Evolutionary conservation across 1,140 invertebrate genomes (phyloP), one percentile per base, ranked within the genome.

Genomic region (Lepidurus arcticus): DNA sequence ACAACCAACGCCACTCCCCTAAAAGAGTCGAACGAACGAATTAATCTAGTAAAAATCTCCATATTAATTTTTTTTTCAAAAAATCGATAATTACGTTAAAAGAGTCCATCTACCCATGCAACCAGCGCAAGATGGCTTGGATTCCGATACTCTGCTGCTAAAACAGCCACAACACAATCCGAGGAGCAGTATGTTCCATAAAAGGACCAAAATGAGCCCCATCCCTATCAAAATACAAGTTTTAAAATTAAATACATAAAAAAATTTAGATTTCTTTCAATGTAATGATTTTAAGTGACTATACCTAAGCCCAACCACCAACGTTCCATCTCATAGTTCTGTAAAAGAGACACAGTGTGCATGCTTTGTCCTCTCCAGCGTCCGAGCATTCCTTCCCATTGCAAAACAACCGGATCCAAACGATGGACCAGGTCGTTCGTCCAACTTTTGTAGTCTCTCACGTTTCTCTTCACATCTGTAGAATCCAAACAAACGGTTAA

Each of bases 1-100:
- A 76, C 73, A 2, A 77, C 34, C 42, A 79, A 13, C 26, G 76
- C 74, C 42, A 80, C 74, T 6, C 16, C 74, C n/a, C 80, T 81
- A 76, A 43, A 44, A 76, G 4, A 8, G 53, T 65, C 21, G 8
- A n/a, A n/a, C 1, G 7, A 16, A n/a, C 21, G 34, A 34, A 65
- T 13, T 65, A 65, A 16, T n/a, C 6, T 65, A 9, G 13, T 21
- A 1, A 9, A 16, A 65, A 65, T 65, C 16, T 21, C 4, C 21
- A 24, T 24, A 76, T 13, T 65, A 0, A 24, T 24, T 24, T 24
- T 24, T 24, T 24, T 24, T 24, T 24, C 24, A 24, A 65, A 7
- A 7, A n/a, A 21, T 7, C 16, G 21, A 21, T 65, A 21, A 16
- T 65, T 65, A 65, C 53, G 53, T 65, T 65, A 65, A 65, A 21